Evolutionary conservation across 1,140 invertebrate species (phyloP).

Genomic region (Sitodiplosis mosellana): DNA sequence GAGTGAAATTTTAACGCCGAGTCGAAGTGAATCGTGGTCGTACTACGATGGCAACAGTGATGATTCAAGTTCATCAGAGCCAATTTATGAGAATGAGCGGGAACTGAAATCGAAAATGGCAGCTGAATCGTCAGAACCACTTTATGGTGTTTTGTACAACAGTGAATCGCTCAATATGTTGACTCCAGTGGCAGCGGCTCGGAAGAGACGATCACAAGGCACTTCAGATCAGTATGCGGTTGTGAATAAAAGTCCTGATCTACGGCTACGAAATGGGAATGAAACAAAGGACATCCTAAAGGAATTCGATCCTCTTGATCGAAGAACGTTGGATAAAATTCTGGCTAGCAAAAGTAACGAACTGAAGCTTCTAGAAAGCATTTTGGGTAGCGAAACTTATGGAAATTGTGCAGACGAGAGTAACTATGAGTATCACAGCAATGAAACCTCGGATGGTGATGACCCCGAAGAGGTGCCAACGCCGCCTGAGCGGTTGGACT

Average conservation of each 20-base stretch:
- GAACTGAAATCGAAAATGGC: background rate
- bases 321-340: constrained; percentile 6
- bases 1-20: constrained; percentile 13
- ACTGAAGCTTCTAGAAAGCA: constrained; percentile 18
- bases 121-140: background rate
- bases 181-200: background rate
- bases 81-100: constrained; percentile 22
- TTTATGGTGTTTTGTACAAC: background rate
- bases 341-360: constrained; percentile 20
- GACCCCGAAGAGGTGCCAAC: constrained; percentile 18
- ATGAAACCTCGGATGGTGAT: background rate
- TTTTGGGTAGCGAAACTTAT: constrained; percentile 23
- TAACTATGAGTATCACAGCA: constrained; percentile 8
- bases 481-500: constrained; percentile 11
- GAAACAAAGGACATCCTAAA: constrained; percentile 12
- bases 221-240: background rate
- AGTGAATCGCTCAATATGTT: background rate
- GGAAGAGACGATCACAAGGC: background rate
- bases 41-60: constrained; percentile 11
- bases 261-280: background rate
- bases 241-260: background rate
- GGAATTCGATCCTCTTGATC: constrained; percentile 21
- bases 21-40: constrained; percentile 21
- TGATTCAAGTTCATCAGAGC: constrained; percentile 11
- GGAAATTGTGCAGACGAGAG: constrained; percentile 11